Evolutionary conservation across 2,797 vertebrate genomes (phyloP).

Genomic region (Hippocampus kuda): DNA sequence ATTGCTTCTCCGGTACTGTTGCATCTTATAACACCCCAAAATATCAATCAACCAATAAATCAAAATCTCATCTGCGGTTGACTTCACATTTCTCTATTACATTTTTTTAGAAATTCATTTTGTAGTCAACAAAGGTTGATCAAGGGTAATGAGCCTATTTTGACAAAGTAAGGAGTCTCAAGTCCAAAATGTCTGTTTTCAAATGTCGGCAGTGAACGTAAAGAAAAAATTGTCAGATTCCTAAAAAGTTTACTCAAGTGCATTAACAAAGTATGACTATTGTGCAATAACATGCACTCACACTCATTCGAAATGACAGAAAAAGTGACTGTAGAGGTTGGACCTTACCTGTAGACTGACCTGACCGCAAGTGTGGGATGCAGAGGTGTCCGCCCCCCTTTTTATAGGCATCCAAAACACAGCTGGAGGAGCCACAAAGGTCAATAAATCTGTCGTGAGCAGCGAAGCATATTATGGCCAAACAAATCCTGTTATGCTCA

Average conservation of each 20-base stretch:
- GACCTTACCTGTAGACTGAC: constrained; percentile 34
- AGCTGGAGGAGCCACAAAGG: constrained; percentile 45
- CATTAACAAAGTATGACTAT: neutral
- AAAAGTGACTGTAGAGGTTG: constrained; percentile 8
- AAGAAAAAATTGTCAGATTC: neutral
- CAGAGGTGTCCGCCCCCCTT: constrained; percentile 13
- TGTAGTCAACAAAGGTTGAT: neutral
- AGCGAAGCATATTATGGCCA: constrained; percentile 42
- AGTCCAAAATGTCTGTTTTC: neutral
- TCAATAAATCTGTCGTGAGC: constrained; percentile 47
- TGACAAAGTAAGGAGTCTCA: neutral
- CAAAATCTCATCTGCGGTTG: neutral
- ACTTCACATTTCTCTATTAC: too few species aligned
- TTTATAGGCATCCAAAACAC: constrained; percentile 55
- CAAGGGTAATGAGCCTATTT: neutral
- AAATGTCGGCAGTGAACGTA: neutral
- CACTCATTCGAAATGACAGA: neutral
- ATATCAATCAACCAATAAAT: neutral
- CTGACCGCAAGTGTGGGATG: constrained; percentile 37
- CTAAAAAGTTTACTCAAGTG: neutral
- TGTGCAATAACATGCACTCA: neutral
- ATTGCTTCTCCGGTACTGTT: too few species aligned
- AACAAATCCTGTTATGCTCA: constrained; percentile 50
- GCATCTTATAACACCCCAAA: neutral
- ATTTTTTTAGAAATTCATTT: neutral